Percentiles rank a stretch among this genome's conserved stretches.
These are phyloP conservation scores for Halocynthia roretzi DNA, from an alignment of 23 tunicate genomes.

Conservation along the genomic window DNA sequence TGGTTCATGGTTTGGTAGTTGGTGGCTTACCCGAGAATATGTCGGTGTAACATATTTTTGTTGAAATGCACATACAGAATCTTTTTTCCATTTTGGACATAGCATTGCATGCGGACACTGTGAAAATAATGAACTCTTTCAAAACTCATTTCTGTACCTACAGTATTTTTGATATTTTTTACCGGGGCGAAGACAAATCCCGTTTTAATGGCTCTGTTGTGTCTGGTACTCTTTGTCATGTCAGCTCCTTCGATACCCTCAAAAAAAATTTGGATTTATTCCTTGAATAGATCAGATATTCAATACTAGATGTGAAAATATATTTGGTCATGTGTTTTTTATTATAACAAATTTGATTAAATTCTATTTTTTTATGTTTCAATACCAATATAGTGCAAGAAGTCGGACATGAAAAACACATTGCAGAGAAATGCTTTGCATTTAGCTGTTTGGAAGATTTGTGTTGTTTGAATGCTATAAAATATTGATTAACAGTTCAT, in stretches of 20 bases:
- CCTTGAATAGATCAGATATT: background rate
- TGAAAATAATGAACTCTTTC: conserved; percentile 24
- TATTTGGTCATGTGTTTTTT: too few species aligned
- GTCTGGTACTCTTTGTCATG: conserved; percentile 11
- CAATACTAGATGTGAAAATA: background rate
- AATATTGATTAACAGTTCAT: too few species aligned
- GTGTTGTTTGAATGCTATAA: too few species aligned
- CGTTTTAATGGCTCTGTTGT: conserved; percentile 6
- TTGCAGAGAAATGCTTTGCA: too few species aligned
- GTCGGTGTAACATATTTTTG: conserved; percentile 58
- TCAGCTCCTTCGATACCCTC: conserved; percentile 44
- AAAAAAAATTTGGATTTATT: background rate
- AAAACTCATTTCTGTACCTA: conserved; percentile 9
- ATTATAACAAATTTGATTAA: too few species aligned
- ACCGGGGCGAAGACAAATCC: conserved; percentile 64
- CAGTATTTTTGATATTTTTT: conserved; percentile 6
- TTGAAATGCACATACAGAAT: conserved; percentile 28
- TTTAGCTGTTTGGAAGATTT: too few species aligned
- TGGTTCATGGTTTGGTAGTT: too few species aligned
- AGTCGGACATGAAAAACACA: too few species aligned
- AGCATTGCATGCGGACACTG: conserved; percentile 66
- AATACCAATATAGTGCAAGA: too few species aligned
- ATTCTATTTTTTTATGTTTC: too few species aligned
- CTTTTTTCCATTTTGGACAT: conserved; percentile 60
- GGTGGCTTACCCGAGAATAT: conserved; percentile 23